Base-by-base conservation (phyloP, 2,797 vertebrate species). In the Fistularia tabacaria region DNA sequence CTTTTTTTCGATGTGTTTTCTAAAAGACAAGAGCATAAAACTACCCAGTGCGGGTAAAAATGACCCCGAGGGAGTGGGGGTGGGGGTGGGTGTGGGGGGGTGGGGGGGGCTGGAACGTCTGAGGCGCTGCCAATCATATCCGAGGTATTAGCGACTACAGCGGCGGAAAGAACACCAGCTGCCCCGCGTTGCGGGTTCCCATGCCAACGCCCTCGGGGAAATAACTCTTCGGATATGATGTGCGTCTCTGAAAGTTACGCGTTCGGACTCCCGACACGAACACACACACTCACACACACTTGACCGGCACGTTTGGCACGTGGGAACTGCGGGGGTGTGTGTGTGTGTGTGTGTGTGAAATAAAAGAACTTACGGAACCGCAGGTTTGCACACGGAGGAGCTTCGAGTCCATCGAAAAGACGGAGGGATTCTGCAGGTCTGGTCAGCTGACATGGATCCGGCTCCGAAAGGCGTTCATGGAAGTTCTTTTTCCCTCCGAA, bases 81-180 rank as follows among this genome's bases (percentile, higher is more conserved):
- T 15, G 6, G 52, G 59, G 47, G 45, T 37, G 45, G 57, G 41
- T 10, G 38, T 49, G 12, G 10, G 15, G 66, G 71, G 54, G 67
- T 57, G 38, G 51, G 51, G 38, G 49, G 13, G 61, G 59, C 63
- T 62, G 72, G 62, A 62, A 61, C 68, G 79, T 74, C 62, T 75
- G 74, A 81, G 77, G 70, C 59, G 48, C 66, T 82, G 78, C 79
- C 82, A 82, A 48, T 54, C 61, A 57, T 64, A 81, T 80, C 64
- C 64, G 66, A 48, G 10, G 53, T 72, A 69, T 81, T 71, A 76
- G 60, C 58, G 49, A 74, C 59, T 53, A 72, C 10, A 58, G 64
- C 1, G 38, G 54, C 38, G 68, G 59, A 74, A 64, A 69, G 67
- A 80, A 74, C 81, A 79, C 69, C 85, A 77, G 74, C 74, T 83